phyloP scores from a whole-genome alignment of 2,888 invertebrate genomes.

The Lamellibrachia columna region DNA sequence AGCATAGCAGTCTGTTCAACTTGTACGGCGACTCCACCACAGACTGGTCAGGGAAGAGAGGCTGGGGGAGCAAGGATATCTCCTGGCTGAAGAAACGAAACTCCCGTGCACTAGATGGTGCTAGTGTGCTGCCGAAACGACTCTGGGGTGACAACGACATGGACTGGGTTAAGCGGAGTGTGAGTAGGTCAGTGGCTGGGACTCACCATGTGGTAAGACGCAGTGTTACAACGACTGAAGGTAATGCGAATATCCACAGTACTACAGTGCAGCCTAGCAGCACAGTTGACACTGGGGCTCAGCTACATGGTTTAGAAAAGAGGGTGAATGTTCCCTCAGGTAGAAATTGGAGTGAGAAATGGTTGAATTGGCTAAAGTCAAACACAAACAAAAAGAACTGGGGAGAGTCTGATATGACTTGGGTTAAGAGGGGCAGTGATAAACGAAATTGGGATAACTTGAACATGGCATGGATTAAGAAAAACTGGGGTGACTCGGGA shows the following conservation, averaged over 20 bases:
- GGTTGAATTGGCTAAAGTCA: conserved; percentile 41
- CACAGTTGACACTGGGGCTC: not conserved
- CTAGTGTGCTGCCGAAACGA: not conserved
- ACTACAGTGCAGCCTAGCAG: not conserved
- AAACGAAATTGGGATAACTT: conserved; percentile 38
- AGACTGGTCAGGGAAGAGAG: conserved; percentile 21
- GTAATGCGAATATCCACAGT: conserved; percentile 13
- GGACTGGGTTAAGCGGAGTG: not conserved
- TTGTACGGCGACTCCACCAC: not conserved
- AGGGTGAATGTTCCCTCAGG: not conserved
- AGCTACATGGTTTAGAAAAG: not conserved
- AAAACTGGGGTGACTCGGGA: conserved; percentile 32
- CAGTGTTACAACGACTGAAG: not conserved
- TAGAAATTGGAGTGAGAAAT: conserved; percentile 18
- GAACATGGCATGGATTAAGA: conserved; percentile 40
- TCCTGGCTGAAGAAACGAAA: conserved; percentile 22
- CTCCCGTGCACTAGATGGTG: not conserved
- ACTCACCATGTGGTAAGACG: not conserved
- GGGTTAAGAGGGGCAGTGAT: conserved; percentile 36
- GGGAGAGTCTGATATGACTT: conserved; percentile 38
- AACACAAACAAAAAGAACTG: conserved; percentile 30
- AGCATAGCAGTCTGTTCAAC: not conserved
- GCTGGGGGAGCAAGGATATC: conserved; percentile 24
- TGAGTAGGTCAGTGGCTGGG: not conserved
- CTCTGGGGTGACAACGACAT: not conserved